phyloP scores from a whole-genome alignment of 1,140 invertebrate species.

The Halictus rubicundus region DNA sequence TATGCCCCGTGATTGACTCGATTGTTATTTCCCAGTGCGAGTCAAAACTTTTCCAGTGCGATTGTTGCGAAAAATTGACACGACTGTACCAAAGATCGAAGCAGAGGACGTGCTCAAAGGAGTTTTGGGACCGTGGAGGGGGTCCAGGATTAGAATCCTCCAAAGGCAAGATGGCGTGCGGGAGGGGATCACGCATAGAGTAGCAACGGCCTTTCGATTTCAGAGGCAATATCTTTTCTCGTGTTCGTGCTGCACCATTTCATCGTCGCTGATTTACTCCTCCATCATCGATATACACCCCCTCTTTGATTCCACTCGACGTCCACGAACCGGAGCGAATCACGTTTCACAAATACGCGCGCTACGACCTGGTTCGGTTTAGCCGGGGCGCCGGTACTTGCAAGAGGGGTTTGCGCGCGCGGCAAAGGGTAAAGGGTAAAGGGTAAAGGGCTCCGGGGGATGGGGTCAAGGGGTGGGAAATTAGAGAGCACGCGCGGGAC shows the following conservation, averaged over 20 bases:
- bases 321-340: conserved; percentile 22
- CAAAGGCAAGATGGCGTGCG: no score
- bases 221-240: conserved; percentile 41
- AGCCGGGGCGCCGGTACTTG: not conserved
- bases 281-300: conserved; percentile 17
- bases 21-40: no score
- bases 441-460: conserved; percentile 1
- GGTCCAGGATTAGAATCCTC: no score
- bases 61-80: no score
- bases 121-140: no score
- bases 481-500: conserved; percentile 34
- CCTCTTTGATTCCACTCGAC: conserved; percentile 34
- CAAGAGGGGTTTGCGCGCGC: not conserved
- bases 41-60: no score
- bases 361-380: conserved; percentile 21
- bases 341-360: conserved; percentile 39
- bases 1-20: not conserved
- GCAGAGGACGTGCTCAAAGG: no score
- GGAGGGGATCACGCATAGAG: not conserved
- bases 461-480: conserved; percentile 13
- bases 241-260: conserved; percentile 14
- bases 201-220: conserved; percentile 30
- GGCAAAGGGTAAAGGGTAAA: no score
- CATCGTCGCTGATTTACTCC: conserved; percentile 17
- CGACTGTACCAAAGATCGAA: no score